A percentile compares a stretch with the other conserved stretches of the same genome.
Evolutionary conservation across 2,888 invertebrate genomes (phyloP).

Genomic region (Uropetala carovei): DNA sequence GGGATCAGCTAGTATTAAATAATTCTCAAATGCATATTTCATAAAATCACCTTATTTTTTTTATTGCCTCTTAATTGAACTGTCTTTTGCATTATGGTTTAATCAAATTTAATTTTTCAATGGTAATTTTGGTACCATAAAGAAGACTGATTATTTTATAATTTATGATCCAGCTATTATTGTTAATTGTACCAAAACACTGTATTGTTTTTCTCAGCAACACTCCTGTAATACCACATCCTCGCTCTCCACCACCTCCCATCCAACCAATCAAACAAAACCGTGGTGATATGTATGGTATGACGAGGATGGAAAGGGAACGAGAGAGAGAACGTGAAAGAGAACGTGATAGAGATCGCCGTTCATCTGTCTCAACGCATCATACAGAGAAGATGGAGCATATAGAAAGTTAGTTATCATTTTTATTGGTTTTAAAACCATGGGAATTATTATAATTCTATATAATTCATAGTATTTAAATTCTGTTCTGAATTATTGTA

Average conservation of each 20-base stretch:
- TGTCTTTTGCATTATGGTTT: too few species aligned
- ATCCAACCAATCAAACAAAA: constrained; percentile 78
- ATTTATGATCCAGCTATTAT: too few species aligned
- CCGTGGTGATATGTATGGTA: constrained; percentile 83
- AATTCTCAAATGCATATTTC: too few species aligned
- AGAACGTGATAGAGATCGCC: constrained; percentile 84
- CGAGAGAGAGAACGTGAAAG: constrained; percentile 79
- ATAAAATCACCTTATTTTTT: too few species aligned
- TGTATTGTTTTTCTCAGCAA: constrained; percentile 66
- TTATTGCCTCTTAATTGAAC: too few species aligned
- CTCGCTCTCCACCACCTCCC: constrained; percentile 82
- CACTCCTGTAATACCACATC: constrained; percentile 75
- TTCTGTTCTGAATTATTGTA: background rate
- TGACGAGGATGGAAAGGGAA: constrained; percentile 75
- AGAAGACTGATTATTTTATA: too few species aligned
- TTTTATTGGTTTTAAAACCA: too few species aligned
- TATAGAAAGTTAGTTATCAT: constrained; percentile 74
- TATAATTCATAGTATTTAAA: constrained; percentile 32
- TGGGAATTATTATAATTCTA: too few species aligned
- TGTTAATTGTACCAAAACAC: too few species aligned
- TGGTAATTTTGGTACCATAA: too few species aligned
- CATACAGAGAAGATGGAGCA: constrained; percentile 83
- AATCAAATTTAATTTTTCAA: too few species aligned
- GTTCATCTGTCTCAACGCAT: constrained; percentile 83
- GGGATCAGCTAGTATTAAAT: too few species aligned